Evolutionary conservation across 2,888 invertebrate genomes (phyloP), one percentile per base, ranked within the genome.

Genomic region (Epiblema foenella): DNA sequence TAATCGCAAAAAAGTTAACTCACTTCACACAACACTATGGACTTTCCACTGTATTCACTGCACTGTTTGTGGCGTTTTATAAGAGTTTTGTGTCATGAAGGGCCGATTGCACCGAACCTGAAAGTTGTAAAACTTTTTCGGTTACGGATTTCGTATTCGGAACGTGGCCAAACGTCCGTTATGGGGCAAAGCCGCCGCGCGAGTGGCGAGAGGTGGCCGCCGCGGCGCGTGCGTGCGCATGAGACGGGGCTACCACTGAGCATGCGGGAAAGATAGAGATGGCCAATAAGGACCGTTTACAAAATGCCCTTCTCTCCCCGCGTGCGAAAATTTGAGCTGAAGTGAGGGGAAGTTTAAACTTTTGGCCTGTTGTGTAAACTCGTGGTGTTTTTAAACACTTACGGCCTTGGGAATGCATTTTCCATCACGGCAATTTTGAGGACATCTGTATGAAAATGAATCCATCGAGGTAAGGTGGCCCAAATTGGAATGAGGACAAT

Each of bases 111-210:
- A 59, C 65, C 65, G 85, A 84, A 82, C 74, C 77, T 80, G 80
- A 83, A 90, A 91, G 90, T 91, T 90, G 79, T 79, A 81, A 88
- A 90, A 90, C 89, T 91, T 92, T 70, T 92, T 89, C 90, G 90
- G 86, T 84, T 85, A 81, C 83, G 79, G 17, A 74, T 81, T 79
- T 83, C 82, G 83, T 78, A 3, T 76, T 69, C 79, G 78, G 80
- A 83, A 82, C 85, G 82, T 72, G 42, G 56, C 75, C 65, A 66
- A 73, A 85, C 90, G 87, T 85, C 81, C 84, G 81, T 78, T 78
- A 74, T 72, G 77, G 70, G 81, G 85, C 89, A 85, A 85, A 75
- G 84, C 81, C 89, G 87, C 88, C 89, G 89, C 91, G 88, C 85
- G 84, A 86, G 83, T 86, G 81, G 85, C 82, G 84, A 84, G 86